Conservation (phyloP, 53 echinoderm and acorn worm species). For the Paelopatides confundens region DNA sequence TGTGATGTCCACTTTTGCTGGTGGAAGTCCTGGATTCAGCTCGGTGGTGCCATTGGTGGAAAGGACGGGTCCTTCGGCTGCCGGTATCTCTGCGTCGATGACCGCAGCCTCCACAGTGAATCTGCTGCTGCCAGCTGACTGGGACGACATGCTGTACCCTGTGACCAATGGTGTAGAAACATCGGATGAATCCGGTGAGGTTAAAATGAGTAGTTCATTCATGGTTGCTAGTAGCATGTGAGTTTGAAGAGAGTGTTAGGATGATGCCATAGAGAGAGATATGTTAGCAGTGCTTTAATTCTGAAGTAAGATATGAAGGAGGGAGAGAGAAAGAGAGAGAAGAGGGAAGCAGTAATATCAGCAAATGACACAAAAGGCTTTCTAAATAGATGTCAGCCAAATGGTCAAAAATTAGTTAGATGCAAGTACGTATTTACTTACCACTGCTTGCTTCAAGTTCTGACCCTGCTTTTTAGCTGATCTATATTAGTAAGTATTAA, state of each 20-base stretch:
- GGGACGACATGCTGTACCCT: not conserved
- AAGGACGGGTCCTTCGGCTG: not conserved
- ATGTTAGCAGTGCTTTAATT: conserved; percentile 33
- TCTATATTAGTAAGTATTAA: no score
- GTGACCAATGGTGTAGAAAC: conserved; percentile 59
- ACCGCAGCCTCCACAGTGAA: conserved; percentile 38
- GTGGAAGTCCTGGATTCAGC: not conserved
- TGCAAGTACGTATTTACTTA: no score
- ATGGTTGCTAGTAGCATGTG: conserved; percentile 1
- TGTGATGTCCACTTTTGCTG: conserved; percentile 75
- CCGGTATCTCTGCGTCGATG: not conserved
- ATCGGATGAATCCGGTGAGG: not conserved
- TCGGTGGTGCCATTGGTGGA: not conserved
- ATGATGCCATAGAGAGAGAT: conserved; percentile 17
- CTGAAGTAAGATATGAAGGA: not conserved
- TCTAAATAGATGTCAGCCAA: no score
- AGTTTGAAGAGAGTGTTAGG: not conserved
- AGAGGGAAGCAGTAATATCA: no score
- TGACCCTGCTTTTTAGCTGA: no score
- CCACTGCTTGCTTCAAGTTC: no score
- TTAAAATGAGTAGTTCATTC: conserved; percentile 9
- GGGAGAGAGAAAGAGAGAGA: no score
- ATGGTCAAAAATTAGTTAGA: no score
- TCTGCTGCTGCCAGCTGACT: conserved; percentile 12
- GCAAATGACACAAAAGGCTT: no score